These are phyloP conservation scores for Drosophila paulistorum DNA, from an alignment of 1,140 invertebrate genomes.

Conservation along the genomic window DNA sequence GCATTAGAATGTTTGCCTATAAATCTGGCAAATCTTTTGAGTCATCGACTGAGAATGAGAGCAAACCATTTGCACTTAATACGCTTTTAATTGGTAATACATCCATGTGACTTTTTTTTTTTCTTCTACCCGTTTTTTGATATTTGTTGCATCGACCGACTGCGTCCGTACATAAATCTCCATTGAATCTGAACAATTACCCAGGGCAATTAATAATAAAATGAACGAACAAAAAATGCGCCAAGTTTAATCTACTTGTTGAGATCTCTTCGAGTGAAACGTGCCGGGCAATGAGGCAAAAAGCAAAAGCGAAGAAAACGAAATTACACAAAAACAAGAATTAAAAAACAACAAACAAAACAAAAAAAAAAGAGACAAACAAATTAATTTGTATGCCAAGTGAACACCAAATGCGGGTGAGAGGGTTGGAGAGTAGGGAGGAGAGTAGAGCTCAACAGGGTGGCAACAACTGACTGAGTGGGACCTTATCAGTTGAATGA, in stretches of 20 bases:
- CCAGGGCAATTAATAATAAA: slow-evolving; percentile 71
- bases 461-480: slow-evolving; percentile 8
- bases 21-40: slow-evolving; percentile 12
- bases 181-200: slow-evolving; percentile 77
- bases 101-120: slow-evolving; percentile 15
- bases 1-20: slow-evolving; percentile 12
- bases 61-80: slow-evolving; percentile 32
- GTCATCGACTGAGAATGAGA: slow-evolving; percentile 32
- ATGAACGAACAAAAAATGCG: slow-evolving; percentile 50
- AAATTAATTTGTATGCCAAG: slow-evolving; percentile 74
- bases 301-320: slow-evolving; percentile 25
- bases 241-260: slow-evolving; percentile 49
- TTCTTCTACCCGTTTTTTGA: slow-evolving; percentile 28
- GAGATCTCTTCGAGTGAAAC: slow-evolving; percentile 54
- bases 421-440: neutral
- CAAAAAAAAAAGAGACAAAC: slow-evolving; percentile 28
- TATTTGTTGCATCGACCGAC: slow-evolving; percentile 25
- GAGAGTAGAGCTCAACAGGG: slow-evolving; percentile 4
- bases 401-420: slow-evolving; percentile 39
- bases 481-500: slow-evolving; percentile 19
- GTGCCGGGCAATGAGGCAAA: slow-evolving; percentile 47
- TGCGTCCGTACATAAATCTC: slow-evolving; percentile 63
- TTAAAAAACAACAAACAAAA: neutral
- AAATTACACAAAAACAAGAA: slow-evolving; percentile 8
- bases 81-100: slow-evolving; percentile 56